Evolutionary conservation across 2,113 vertebrate species (phyloP).

Genomic region (Sinocyclocheilus rhinocerous): DNA sequence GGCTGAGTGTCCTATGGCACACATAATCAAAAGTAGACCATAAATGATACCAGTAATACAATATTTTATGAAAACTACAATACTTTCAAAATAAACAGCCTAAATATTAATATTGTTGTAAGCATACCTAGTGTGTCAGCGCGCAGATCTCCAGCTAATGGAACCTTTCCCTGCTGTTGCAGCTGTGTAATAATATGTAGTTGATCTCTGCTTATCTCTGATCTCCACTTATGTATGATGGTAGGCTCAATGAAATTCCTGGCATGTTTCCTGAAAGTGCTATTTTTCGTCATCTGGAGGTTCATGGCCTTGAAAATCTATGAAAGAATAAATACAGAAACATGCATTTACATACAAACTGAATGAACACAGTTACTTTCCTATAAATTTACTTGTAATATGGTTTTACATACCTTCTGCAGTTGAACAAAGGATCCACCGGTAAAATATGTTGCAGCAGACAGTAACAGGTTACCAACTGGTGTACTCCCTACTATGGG

Average conservation of each 20-base stretch:
- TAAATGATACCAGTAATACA: neutral
- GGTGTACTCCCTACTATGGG: neutral
- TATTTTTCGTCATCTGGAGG: neutral
- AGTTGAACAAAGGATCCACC: conserved; percentile 1
- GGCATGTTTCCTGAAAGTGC: neutral
- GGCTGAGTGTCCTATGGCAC: neutral
- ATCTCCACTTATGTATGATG: conserved; percentile 13
- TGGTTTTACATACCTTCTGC: neutral
- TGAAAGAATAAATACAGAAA: neutral
- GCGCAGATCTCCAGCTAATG: neutral
- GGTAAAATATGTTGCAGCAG: neutral
- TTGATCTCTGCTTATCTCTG: neutral
- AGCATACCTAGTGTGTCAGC: neutral
- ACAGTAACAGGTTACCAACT: conserved; percentile 1
- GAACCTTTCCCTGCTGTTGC: neutral
- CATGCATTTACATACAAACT: neutral
- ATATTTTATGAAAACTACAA: neutral
- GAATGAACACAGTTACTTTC: neutral
- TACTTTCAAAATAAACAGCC: too few relatives aligned
- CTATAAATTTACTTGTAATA: neutral
- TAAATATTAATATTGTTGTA: neutral
- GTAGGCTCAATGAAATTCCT: neutral
- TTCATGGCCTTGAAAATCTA: conserved; percentile 25
- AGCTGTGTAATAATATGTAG: neutral
- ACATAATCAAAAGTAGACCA: neutral